Conservation (phyloP, 2,113 vertebrate genomes). For the Labeo catla region DNA sequence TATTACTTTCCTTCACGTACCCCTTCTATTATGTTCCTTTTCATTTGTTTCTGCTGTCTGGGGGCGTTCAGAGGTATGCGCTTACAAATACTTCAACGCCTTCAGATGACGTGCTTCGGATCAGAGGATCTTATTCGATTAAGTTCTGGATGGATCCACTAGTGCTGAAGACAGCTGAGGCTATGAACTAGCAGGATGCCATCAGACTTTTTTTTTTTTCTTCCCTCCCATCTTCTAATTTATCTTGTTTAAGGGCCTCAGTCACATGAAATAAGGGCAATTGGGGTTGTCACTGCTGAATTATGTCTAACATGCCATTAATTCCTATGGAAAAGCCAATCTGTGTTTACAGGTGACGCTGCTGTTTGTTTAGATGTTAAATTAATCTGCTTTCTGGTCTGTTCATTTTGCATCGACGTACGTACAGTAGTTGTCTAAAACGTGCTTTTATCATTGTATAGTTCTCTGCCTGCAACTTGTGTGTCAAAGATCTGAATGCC, state of each 20-base stretch:
- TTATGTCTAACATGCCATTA: slow-evolving; percentile 43
- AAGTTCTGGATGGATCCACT: neutral
- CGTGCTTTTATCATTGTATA: slow-evolving; percentile 20
- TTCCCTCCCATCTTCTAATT: slow-evolving; percentile 14
- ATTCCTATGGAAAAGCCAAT: slow-evolving; percentile 33
- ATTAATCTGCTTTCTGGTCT: neutral
- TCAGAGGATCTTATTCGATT: neutral
- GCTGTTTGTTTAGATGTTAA: neutral
- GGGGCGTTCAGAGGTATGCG: neutral
- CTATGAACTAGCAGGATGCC: neutral
- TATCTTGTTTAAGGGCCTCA: slow-evolving; percentile 48
- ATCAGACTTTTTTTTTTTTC: neutral
- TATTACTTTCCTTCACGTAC: neutral
- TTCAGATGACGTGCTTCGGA: neutral
- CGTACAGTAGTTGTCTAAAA: neutral
- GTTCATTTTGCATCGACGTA: neutral
- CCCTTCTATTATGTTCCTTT: neutral
- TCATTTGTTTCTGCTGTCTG: neutral
- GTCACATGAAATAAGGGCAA: slow-evolving; percentile 12
- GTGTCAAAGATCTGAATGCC: slow-evolving; percentile 15
- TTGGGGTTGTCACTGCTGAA: neutral
- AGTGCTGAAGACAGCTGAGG: neutral
- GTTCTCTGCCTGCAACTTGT: neutral
- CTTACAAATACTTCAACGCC: neutral
- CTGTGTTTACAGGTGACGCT: slow-evolving; percentile 3